Base-by-base conservation (phyloP, 2,113 vertebrate genomes). In the Paratilapia polleni region DNA sequence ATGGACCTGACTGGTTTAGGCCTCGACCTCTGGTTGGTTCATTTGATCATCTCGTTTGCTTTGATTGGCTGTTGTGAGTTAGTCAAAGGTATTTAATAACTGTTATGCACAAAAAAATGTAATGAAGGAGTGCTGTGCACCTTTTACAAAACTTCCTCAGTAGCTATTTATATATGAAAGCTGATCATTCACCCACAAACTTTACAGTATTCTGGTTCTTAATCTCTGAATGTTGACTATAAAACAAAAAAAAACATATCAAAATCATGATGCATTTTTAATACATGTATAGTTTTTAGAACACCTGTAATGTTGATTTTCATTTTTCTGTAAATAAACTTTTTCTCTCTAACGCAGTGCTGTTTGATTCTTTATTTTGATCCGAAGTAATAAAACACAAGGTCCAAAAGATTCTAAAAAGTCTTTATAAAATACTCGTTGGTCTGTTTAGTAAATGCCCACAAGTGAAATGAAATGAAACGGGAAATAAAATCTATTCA, bases 311-410 rank as follows among this genome's bases (percentile, higher is more conserved):
- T 91, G 88, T 87, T 88, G 88, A 90, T 89, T 90, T 81, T 85
- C 77, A 87, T 90, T 91, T 80, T 91, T 70, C 60, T 94, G 87
- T 94, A 94, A 94, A 94, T 96, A 96, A 95, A 96, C 62, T 4
- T 10, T 92, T 88, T 41, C 52, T 90, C 62, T 89, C 76, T 54
- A 31, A 52, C 1, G 0, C 52, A 20, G 68, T n/a, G 38, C 11
- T 13, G 17, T 17, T 26, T 17, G 26, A 15, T 61, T 85, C 52
- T 43, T 26, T 24, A 2, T 0, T 0, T 28, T 78, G 8, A 28
- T 60, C 47, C 68, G 12, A 15, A 54, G 20, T 60, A n/a, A 17
- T 64, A 2, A 76, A 17, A 3, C 38, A 58, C 20, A 61, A 57
- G 12, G n/a, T 54, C n/a, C 7, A 47, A 41, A n/a, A 64, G 63